Percentiles rank a stretch among this genome's conserved stretches.
Evolutionary conservation across 2,888 invertebrate genomes (phyloP).

Genomic region (Tenodera sinensis): DNA sequence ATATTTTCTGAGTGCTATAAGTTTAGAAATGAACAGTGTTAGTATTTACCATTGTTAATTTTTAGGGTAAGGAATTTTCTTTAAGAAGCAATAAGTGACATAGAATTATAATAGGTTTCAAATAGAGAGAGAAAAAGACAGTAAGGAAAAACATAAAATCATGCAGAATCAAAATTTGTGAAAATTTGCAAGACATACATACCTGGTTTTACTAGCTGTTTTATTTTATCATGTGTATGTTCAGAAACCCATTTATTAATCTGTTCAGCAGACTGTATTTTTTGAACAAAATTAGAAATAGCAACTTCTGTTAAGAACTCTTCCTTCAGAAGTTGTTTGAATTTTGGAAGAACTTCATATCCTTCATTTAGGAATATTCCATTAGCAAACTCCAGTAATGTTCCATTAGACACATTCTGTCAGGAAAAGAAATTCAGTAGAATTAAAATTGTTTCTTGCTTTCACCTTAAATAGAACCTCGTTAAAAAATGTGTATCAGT

Average conservation of each 20-base stretch:
- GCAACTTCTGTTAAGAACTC: not conserved
- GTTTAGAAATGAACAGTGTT: too few species aligned
- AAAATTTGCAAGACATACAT: not conserved
- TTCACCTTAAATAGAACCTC: too few species aligned
- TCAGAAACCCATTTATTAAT: not conserved
- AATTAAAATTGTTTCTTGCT: too few species aligned
- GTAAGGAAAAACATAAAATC: too few species aligned
- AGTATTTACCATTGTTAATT: too few species aligned
- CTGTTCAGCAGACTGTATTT: not conserved
- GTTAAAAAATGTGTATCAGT: too few species aligned
- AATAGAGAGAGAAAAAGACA: too few species aligned
- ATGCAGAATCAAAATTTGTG: too few species aligned
- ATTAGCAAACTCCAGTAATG: not conserved
- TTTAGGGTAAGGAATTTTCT: too few species aligned
- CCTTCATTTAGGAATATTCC: not conserved
- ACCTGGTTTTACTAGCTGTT: not conserved
- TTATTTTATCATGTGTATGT: not conserved
- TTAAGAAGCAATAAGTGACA: too few species aligned
- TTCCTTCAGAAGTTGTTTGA: not conserved
- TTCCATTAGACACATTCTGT: not conserved
- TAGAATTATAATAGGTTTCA: too few species aligned
- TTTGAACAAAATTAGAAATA: not conserved
- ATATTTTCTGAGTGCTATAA: too few species aligned
- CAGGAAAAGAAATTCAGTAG: not conserved
- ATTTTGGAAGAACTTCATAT: not conserved